Evolutionary conservation across 2,888 invertebrate species (phyloP).

Genomic region (Cordilura impudica): DNA sequence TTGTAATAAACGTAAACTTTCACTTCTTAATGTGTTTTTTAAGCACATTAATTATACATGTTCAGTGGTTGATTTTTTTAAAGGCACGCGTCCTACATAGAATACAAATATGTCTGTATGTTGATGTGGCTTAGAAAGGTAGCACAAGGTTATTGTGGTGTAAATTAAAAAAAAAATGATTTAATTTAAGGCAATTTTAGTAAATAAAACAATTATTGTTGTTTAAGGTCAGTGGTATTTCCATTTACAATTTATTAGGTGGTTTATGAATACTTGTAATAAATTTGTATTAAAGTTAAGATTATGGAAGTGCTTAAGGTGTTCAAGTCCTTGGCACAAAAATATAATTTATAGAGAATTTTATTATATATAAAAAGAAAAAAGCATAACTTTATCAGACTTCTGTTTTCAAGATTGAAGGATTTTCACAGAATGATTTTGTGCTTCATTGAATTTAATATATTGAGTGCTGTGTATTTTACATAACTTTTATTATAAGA

Average conservation of each 20-base stretch:
- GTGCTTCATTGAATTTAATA: too few relatives aligned
- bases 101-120: neutral
- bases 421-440: too few relatives aligned
- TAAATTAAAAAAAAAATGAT: neutral
- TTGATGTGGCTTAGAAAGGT: neutral
- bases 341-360: too few relatives aligned
- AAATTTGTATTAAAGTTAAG: neutral
- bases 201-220: neutral
- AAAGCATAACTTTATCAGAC: too few relatives aligned
- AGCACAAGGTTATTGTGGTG: neutral
- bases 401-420: too few relatives aligned
- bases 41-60: slow-evolving; percentile 37
- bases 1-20: slow-evolving; percentile 51
- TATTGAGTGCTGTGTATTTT: too few relatives aligned
- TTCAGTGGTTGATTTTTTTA: neutral
- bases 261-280: neutral
- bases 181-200: neutral
- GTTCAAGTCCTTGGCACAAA: too few relatives aligned
- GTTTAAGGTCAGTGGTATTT: slow-evolving; percentile 3
- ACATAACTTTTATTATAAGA: too few relatives aligned
- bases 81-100: slow-evolving; percentile 18
- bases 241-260: neutral
- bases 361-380: too few relatives aligned
- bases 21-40: slow-evolving; percentile 45
- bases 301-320: too few relatives aligned